Percentiles rank a stretch among this genome's conserved stretches.
phyloP scores from a whole-genome alignment of 2,113 vertebrate species.

The Rutilus rutilus region DNA sequence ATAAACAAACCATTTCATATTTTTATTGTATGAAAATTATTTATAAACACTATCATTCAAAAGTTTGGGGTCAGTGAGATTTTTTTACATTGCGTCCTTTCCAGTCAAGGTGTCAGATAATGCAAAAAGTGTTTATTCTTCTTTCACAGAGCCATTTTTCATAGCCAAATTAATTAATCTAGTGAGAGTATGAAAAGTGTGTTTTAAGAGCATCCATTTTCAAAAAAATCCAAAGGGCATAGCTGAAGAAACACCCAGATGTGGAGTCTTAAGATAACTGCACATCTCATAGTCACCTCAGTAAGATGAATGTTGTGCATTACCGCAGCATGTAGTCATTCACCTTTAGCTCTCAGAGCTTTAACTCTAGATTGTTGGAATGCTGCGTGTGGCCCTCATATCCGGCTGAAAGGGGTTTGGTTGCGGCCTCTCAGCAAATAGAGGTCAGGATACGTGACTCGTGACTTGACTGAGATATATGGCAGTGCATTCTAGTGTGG shows the following conservation, averaged over 20 bases:
- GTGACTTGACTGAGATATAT: conserved; percentile 38
- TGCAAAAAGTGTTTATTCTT: background rate
- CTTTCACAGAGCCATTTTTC: background rate
- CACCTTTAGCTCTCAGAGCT: background rate
- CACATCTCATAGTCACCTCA: background rate
- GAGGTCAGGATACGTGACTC: conserved; percentile 20
- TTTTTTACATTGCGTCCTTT: background rate
- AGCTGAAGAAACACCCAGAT: background rate
- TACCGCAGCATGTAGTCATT: conserved; percentile 11
- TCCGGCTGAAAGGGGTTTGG: conserved; percentile 46
- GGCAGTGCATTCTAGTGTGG: background rate
- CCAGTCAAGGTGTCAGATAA: background rate
- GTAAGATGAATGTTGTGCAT: background rate
- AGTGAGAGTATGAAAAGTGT: background rate
- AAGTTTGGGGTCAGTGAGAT: background rate
- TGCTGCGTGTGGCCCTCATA: conserved; percentile 6
- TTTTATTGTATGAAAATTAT: background rate
- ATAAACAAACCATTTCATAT: background rate
- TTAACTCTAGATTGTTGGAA: conserved; percentile 1
- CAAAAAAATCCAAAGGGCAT: background rate
- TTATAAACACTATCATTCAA: background rate
- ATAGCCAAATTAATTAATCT: background rate
- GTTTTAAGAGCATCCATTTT: background rate
- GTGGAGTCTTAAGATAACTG: background rate
- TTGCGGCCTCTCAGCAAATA: background rate